Conservation (phyloP, 37 sponge, comb jelly and placozoan genomes). For the Eunapius fragilis region DNA sequence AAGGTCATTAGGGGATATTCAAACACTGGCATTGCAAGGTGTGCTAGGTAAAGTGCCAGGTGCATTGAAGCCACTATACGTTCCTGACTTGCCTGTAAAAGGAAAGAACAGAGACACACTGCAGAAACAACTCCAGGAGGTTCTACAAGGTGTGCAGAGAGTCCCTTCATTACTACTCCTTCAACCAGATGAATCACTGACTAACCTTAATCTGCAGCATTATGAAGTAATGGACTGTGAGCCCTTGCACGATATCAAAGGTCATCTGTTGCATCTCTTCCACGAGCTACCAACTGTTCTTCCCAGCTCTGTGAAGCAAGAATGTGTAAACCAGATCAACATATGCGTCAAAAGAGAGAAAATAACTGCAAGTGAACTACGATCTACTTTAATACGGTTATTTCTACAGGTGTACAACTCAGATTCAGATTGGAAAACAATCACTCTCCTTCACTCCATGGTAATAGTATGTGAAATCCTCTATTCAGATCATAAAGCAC, state of each 20-base stretch:
- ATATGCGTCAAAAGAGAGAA: slow-evolving; percentile 11
- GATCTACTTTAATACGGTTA: slow-evolving; percentile 15
- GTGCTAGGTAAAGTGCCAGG: slow-evolving; percentile 1
- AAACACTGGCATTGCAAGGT: slow-evolving; percentile 28
- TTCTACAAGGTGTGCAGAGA: slow-evolving; percentile 29
- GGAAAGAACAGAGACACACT: slow-evolving; percentile 1
- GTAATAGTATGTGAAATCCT: slow-evolving; percentile 19
- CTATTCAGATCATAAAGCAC: not conserved
- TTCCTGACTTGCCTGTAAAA: not conserved
- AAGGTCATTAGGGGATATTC: slow-evolving; percentile 10
- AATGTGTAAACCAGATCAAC: not conserved
- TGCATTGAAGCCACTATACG: slow-evolving; percentile 25
- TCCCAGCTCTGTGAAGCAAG: slow-evolving; percentile 3
- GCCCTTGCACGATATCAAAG: slow-evolving; percentile 42
- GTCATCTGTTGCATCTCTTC: slow-evolving; percentile 30
- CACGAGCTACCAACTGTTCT: slow-evolving; percentile 21
- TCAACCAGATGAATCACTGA: slow-evolving; percentile 14
- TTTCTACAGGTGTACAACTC: not conserved
- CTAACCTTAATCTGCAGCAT: slow-evolving; percentile 10
- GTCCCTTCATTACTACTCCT: slow-evolving; percentile 29
- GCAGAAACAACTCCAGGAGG: not conserved
- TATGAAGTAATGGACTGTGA: slow-evolving; percentile 46
- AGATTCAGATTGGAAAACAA: not conserved
- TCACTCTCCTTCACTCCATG: not conserved
- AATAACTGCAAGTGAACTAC: slow-evolving; percentile 25